Base-by-base conservation (phyloP, 2,888 invertebrate species). In the Bedellia somnulentella region DNA sequence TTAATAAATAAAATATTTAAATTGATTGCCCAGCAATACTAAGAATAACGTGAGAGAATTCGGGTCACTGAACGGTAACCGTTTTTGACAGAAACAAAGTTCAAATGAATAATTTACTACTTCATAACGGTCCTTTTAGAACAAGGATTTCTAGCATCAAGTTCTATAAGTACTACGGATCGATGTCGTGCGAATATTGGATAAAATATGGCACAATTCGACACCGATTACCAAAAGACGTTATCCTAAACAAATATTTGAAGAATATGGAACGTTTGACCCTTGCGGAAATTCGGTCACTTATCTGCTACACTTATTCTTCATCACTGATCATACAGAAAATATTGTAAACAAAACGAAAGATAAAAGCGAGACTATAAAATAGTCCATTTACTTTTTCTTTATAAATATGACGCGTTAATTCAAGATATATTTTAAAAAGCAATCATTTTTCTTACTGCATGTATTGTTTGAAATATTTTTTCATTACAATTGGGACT, bases 201-300 rank as follows among this genome's bases (percentile, higher is more conserved):
- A 21, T 21, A 21, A 21, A n/a, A n/a, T 8, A 8, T 10, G 21
- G 21, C 21, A 2, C 9, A n/a, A n/a, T n/a, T 3, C 2, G 21
- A n/a, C 9, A n/a, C 8, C 21, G 21, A 21, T 21, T 21, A 21
- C 21, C 21, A 3, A 21, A 21, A n/a, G 21, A 21, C 21, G 21
- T 21, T 21, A 21, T 21, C 21, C 21, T 21, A 21, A n/a, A 21
- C 21, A 21, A 21, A 21, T 21, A 21, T 21, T 21, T 21, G 21
- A 21, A n/a, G 3, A 8, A 21, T 10, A n/a, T 22, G 17, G 25
- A 14, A 8, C 27, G n/a, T n/a, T 10, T 10, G n/a, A 21, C 21
- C 21, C 21, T 21, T 10, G 21, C 8, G 21, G n/a, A 21, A 21
- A 21, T 21, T 21, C 21, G 2, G 8, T 10, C 21, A n/a, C 21